Evolutionary conservation across 2,888 invertebrate species (phyloP).

Genomic region (Idaea aversata): DNA sequence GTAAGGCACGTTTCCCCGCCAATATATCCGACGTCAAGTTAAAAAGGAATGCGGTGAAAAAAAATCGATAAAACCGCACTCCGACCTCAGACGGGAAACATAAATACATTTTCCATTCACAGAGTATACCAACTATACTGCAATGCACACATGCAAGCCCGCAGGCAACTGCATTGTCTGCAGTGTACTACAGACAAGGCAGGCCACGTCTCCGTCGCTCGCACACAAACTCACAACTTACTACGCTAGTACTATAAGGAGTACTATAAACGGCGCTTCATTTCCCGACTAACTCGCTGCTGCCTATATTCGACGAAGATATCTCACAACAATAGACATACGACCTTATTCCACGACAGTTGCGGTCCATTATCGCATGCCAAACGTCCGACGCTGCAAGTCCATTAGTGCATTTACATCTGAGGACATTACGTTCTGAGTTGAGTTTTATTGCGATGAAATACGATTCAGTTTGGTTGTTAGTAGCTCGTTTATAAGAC

Average conservation of each 20-base stretch:
- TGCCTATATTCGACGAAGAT: slow-evolving; percentile 47
- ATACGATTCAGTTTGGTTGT: slow-evolving; percentile 34
- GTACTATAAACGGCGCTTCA: slow-evolving; percentile 74
- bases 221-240: slow-evolving; percentile 49
- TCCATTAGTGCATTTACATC: slow-evolving; percentile 21
- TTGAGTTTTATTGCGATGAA: slow-evolving; percentile 33
- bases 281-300: slow-evolving; percentile 65
- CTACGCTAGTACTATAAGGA: slow-evolving; percentile 72
- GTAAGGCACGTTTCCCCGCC: slow-evolving; percentile 36
- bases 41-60: slow-evolving; percentile 39
- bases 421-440: slow-evolving; percentile 19
- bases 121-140: slow-evolving; percentile 45
- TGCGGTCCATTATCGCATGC: slow-evolving; percentile 30
- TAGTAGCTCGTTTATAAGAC: slow-evolving; percentile 27
- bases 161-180: slow-evolving; percentile 49
- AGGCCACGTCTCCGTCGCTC: slow-evolving; percentile 26
- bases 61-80: slow-evolving; percentile 59
- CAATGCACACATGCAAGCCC: slow-evolving; percentile 41
- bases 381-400: slow-evolving; percentile 21
- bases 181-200: slow-evolving; percentile 38
- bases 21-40: slow-evolving; percentile 36
- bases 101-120: slow-evolving; percentile 62
- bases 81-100: slow-evolving; percentile 50
- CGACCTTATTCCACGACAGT: slow-evolving; percentile 32
- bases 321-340: slow-evolving; percentile 28